phyloP scores from a whole-genome alignment of 2,113 vertebrate genomes.

The human (Homo sapiens) region DNA sequence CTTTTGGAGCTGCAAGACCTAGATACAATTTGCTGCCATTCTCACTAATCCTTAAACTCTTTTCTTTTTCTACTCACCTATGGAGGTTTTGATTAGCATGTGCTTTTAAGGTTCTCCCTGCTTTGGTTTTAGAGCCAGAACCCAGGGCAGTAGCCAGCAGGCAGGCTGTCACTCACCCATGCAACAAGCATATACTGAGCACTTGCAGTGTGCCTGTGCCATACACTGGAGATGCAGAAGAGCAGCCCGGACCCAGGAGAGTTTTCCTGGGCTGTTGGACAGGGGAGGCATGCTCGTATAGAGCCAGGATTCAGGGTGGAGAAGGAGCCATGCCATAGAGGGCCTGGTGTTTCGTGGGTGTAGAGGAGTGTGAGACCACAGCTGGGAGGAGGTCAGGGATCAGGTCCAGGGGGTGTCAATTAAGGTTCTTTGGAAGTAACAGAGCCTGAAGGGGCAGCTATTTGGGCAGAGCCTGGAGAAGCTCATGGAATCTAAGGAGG shows the following conservation, averaged over 20 bases:
- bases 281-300: background rate
- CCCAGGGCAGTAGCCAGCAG: no score
- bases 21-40: no score
- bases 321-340: background rate
- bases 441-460: background rate
- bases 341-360: background rate
- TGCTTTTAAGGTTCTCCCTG: background rate
- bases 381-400: no score
- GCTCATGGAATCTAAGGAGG: background rate
- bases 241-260: background rate
- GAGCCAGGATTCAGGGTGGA: background rate
- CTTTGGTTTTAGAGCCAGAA: background rate
- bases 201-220: background rate
- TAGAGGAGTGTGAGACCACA: background rate
- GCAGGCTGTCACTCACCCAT: background rate
- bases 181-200: background rate
- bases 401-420: background rate
- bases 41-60: background rate
- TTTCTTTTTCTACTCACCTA: background rate
- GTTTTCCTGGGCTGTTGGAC: background rate
- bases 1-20: background rate
- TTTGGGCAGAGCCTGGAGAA: background rate
- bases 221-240: background rate
- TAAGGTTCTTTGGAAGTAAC: background rate
- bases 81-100: background rate